Percentiles rank a stretch among this genome's conserved stretches.
Evolutionary conservation across 2,888 invertebrate species (phyloP).

Genomic region (Macroteleia sp.): DNA sequence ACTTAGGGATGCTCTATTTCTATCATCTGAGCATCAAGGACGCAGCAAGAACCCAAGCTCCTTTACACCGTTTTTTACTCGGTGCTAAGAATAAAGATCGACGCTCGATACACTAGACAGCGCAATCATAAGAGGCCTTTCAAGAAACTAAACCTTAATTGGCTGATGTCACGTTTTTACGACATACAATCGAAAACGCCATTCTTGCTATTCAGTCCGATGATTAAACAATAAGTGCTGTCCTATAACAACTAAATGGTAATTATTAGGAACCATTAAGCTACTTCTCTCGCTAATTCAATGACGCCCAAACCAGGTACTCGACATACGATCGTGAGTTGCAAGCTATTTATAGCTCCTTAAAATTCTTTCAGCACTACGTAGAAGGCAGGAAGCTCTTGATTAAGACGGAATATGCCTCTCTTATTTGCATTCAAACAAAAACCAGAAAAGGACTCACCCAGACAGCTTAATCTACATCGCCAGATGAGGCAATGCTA

Average conservation of each 20-base stretch:
- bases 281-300: not conserved
- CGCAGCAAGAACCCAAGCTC: too few species aligned
- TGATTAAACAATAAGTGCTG: slow-evolving; percentile 1
- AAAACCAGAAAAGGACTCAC: not conserved
- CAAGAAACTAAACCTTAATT: too few species aligned
- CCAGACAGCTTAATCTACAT: not conserved
- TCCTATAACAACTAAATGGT: not conserved
- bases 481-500: not conserved
- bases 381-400: slow-evolving; percentile 3
- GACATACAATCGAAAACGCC: slow-evolving; percentile 25
- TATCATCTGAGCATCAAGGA: too few species aligned
- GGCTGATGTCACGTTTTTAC: slow-evolving; percentile 29
- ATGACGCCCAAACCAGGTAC: not conserved
- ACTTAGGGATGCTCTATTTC: too few species aligned
- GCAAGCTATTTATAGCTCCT: not conserved
- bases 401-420: slow-evolving; percentile 17
- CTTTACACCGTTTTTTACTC: too few species aligned
- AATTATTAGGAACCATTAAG: not conserved
- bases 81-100: too few species aligned
- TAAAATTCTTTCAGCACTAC: not conserved
- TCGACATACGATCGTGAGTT: slow-evolving; percentile 12
- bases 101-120: too few species aligned
- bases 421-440: slow-evolving; percentile 5
- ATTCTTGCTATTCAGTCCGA: not conserved
- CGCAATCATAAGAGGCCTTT: too few species aligned